Evolutionary conservation across 2,113 vertebrate genomes (phyloP), one percentile per base, ranked within the genome.

Genomic region (Tonatia bakeri): DNA sequence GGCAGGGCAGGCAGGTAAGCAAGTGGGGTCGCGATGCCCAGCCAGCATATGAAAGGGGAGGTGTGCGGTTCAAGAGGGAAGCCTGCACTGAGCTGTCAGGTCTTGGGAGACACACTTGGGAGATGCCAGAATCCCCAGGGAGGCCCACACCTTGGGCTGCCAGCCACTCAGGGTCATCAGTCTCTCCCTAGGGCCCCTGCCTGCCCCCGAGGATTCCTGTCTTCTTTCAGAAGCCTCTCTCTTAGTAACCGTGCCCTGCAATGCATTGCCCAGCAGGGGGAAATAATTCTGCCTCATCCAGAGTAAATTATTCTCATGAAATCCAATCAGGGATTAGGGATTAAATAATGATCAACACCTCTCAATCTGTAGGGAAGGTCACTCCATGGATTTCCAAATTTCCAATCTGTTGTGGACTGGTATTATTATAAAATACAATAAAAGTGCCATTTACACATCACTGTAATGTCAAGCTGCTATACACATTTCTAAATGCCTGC

Each of bases 351-450:
- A 80, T 5, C 85, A 87, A 20, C 5, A 20, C 7, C 65, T 76
- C 61, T 87, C 28, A 54, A 40, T 64, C 91, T 56, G 38, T 64
- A 38, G 65, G 45, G 43, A 94, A 96, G 85, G 50, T 45, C 24
- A 59, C 4, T 9, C 59, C 36, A 87, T 1, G 0, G 90, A 38
- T 65, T 70, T 94, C 83, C 40, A 56, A 72, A 87, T 87, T 90
- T 86, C n/a, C 82, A 96, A 31, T 82, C 82, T 50, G 5, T 36
- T 31, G 3, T 15, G 43, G 67, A 84, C 69, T 83, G 52, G 56
- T 65, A 80, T 69, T 89, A 95, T 80, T n/a, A 86, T 47, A 91
- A 96, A 92, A 87, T 56, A 79, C 47, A 88, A 83, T 88, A 81
- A 94, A 96, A 95, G 86, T 45, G 52, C 47, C 89, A 89, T 26